Base-by-base conservation (phyloP, 1,140 invertebrate genomes). In the Helicoverpa zea region DNA sequence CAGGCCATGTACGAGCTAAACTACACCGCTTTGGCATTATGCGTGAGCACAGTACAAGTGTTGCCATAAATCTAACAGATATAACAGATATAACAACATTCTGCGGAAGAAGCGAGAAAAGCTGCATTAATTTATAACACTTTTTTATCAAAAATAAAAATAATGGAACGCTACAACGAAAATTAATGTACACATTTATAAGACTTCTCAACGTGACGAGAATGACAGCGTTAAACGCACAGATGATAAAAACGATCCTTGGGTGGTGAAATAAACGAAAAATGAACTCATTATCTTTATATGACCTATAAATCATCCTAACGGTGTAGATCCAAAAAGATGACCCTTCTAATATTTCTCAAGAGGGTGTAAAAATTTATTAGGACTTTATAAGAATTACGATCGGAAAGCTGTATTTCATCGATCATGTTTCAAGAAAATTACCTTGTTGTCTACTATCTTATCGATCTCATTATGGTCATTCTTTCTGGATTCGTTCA, bases 361-460 rank as follows among this genome's bases (percentile, higher is more conserved):
- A 70, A 74, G 73, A 58, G 81, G 72, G 64, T 77, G 78, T 64
- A 72, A 72, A 83, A 83, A 83, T 80, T 83, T 83, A 80, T 77
- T 68, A 78, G 63, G 72, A 77, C 72, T 72, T 73, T 73, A 58
- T 51, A 43, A 58, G 52, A 56, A 73, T 64, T 78, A 58, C 76
- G 76, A 68, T 78, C 76, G 76, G 52, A 78, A 76, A 68, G 51
- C 52, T 78, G 68, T 78, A 78, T 66, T 29, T 56, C 63, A 56
- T 43, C 52, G 18, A 73, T 73, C 70, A 35, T n/a, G 29, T 43
- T 43, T 35, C 29, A 58, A 73, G 70, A 58, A 54, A 72, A 72
- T 54, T 58, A 73, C 10, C 52, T 51, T 58, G 51, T 58, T 68
- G 29, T 52, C 35, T 43, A 43, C 35, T 43, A 58, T 56, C 29